Conservation (phyloP, 2,113 vertebrate species). For the Spermophilus dauricus region DNA sequence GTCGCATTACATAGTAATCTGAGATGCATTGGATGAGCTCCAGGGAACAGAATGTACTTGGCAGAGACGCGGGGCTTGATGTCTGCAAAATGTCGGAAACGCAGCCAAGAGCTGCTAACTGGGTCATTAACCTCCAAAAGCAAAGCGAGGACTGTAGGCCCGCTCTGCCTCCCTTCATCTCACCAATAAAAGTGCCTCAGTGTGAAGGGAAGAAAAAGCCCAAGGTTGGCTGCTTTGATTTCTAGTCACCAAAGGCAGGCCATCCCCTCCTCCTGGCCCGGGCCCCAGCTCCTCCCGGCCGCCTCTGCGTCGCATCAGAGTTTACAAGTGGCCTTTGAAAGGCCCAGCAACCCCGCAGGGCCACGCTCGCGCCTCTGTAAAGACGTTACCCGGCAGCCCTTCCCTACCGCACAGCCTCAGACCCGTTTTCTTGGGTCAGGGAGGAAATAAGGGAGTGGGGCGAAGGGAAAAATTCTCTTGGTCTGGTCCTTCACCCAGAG, state of each 20-base stretch:
- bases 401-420: background rate
- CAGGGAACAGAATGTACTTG: slow-evolving; percentile 94
- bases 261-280: slow-evolving; percentile 70
- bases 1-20: slow-evolving; percentile 92
- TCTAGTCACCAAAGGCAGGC: slow-evolving; percentile 85
- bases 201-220: slow-evolving; percentile 82
- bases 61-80: slow-evolving; percentile 90
- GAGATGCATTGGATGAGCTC: slow-evolving; percentile 91
- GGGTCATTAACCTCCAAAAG: slow-evolving; percentile 93
- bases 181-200: slow-evolving; percentile 89
- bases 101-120: slow-evolving; percentile 94
- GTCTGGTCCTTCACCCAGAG: background rate
- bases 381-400: slow-evolving; percentile 28
- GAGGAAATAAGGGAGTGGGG: background rate
- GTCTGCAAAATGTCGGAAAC: slow-evolving; percentile 93
- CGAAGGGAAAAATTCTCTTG: background rate
- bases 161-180: slow-evolving; percentile 89
- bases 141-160: slow-evolving; percentile 89
- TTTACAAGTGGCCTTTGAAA: slow-evolving; percentile 84
- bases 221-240: slow-evolving; percentile 86
- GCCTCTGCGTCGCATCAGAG: slow-evolving; percentile 44
- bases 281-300: slow-evolving; percentile 47
- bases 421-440: background rate
- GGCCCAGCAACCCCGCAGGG: slow-evolving; percentile 71
- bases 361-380: slow-evolving; percentile 56